Base-by-base conservation (phyloP, 1,140 invertebrate species). In the Sweltsa coloradensis region DNA sequence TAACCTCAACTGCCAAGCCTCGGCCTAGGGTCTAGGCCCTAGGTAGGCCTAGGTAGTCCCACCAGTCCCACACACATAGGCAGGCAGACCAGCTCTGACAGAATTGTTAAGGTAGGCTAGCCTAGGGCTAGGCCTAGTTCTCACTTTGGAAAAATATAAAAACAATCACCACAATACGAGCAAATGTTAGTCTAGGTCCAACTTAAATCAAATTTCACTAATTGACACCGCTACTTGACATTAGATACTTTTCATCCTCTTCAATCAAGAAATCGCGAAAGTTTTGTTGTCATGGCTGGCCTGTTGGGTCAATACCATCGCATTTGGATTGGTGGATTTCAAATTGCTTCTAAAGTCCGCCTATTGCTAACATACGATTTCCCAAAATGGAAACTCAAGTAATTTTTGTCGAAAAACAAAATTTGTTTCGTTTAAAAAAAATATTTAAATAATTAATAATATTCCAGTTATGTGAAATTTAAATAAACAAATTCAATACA, bases 281-380 rank as follows among this genome's bases (percentile, higher is more conserved):
- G 36, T 23, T 47, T 47, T 47, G 46, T 47, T 47, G 46, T 40
- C 36, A 47, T 36, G 25, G 9, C 31, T 47, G 36, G 36, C 5
- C 36, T 4, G 23, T 37, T 29, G 22, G 42, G 42, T 44, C 46
- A 47, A 27, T 47, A 47, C 37, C 21, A 29, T 6, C 16, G 22
- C 3, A n/a, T 9, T 47, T 7, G 25, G 22, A 47, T 47, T 47
- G 46, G 46, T 40, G 40, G 14, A 47, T 47, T 47, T 47, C 22
- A 47, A 45, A 45, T 21, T 5, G 7, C n/a, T 37, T 5, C 11
- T 5, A 37, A 5, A 37, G 7, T 5, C 11, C 18, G 18, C 18
- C 21, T 44, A 34, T 7, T 27, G 9, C 1, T 13, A 4, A n/a
- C 13, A 2, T 34, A 13, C 34, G n/a, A 16, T 44, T 3, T 1